These are phyloP conservation scores for Iphiclides podalirius DNA, from an alignment of 2,888 invertebrate species.

Conservation along the genomic window DNA sequence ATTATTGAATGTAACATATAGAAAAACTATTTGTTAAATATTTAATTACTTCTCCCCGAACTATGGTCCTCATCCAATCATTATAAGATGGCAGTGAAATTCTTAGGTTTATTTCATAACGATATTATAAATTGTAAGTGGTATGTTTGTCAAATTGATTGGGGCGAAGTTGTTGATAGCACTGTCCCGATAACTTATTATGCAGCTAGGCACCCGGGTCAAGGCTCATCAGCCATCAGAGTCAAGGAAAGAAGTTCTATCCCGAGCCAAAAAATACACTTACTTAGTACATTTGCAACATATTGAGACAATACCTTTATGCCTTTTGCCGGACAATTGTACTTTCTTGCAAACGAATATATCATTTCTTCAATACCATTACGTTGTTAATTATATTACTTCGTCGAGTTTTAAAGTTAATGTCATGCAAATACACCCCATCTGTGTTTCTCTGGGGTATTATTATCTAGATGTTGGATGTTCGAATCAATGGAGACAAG, in stretches of 20 bases:
- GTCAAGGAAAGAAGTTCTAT: constrained; percentile 2
- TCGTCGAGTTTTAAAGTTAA: too few relatives aligned
- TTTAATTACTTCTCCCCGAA: too few relatives aligned
- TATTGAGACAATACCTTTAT: background rate
- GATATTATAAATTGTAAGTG: too few relatives aligned
- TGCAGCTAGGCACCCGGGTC: constrained; percentile 1
- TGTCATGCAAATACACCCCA: too few relatives aligned
- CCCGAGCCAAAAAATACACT: constrained; percentile 1
- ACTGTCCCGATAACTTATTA: background rate
- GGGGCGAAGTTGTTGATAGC: background rate
- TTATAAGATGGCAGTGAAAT: too few relatives aligned
- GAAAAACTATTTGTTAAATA: too few relatives aligned
- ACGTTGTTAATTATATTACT: too few relatives aligned
- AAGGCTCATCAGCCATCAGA: constrained; percentile 1
- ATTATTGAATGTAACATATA: too few relatives aligned
- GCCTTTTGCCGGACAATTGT: background rate
- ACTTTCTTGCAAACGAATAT: background rate
- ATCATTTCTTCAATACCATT: too few relatives aligned
- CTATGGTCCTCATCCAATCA: too few relatives aligned
- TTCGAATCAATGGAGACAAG: constrained; percentile 5
- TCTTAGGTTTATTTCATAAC: too few relatives aligned
- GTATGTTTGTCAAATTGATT: too few relatives aligned
- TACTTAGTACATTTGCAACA: background rate
- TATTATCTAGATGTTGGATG: constrained; percentile 1
- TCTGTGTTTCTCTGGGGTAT: background rate